Evolutionary conservation across 2,113 vertebrate species (phyloP).

Genomic region (Polyodon spathula): DNA sequence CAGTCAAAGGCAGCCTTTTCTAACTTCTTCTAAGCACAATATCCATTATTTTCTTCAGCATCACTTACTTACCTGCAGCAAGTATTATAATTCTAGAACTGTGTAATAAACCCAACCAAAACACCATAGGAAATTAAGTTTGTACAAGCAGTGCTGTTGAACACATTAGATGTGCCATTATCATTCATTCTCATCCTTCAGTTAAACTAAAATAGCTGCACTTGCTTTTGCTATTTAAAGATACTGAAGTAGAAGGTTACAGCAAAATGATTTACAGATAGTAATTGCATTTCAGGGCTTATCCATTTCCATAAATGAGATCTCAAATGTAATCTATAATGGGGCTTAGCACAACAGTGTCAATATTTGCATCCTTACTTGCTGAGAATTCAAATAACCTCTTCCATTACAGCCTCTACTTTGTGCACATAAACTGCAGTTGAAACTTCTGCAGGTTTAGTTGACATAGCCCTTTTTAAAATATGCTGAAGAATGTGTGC

Average conservation of each 20-base stretch:
- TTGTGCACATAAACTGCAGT: slow-evolving; percentile 10
- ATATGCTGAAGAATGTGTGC: not conserved
- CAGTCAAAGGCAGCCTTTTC: too few relatives aligned
- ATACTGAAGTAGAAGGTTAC: slow-evolving; percentile 49
- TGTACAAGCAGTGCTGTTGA: slow-evolving; percentile 43
- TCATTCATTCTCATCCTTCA: slow-evolving; percentile 46
- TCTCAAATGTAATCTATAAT: slow-evolving; percentile 46
- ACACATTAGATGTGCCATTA: slow-evolving; percentile 48
- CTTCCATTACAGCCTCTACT: not conserved
- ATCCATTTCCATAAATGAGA: slow-evolving; percentile 53
- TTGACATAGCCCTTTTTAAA: not conserved
- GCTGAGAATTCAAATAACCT: slow-evolving; percentile 21
- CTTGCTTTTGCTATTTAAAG: slow-evolving; percentile 48
- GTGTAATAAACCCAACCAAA: not conserved
- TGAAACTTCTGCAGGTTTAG: not conserved
- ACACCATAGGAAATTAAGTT: slow-evolving; percentile 17
- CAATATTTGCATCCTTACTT: slow-evolving; percentile 38
- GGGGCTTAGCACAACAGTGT: slow-evolving; percentile 31
- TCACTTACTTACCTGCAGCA: too few relatives aligned
- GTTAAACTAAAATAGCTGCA: slow-evolving; percentile 51
- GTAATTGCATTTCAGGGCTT: slow-evolving; percentile 49
- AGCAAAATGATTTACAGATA: slow-evolving; percentile 58
- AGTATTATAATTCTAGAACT: slow-evolving; percentile 3
- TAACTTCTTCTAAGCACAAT: too few relatives aligned
- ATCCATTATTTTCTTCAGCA: too few relatives aligned